These are phyloP conservation scores for Melanotaenia nigrans DNA, from an alignment of 2,797 vertebrate species.

Conservation along the genomic window DNA sequence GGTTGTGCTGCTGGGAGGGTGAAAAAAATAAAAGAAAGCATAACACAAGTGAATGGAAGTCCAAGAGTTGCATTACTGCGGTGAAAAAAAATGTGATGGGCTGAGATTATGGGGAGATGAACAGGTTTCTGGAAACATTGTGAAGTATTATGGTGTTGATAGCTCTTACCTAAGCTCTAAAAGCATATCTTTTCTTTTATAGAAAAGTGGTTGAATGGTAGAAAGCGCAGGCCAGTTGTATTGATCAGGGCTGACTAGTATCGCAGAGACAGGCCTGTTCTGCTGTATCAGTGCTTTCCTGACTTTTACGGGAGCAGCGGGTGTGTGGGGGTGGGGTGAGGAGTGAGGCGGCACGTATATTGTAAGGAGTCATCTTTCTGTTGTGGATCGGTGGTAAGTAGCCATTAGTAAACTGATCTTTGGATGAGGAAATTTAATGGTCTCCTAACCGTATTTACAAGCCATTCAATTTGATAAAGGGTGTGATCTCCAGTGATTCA, in stretches of 20 bases:
- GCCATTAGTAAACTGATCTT: slow-evolving; percentile 81
- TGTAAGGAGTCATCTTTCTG: slow-evolving; percentile 76
- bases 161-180: slow-evolving; percentile 74
- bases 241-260: slow-evolving; percentile 77
- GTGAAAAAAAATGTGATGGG: slow-evolving; percentile 12
- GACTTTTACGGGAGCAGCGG: slow-evolving; percentile 78
- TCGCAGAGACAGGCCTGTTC: slow-evolving; percentile 73
- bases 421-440: slow-evolving; percentile 74
- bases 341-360: slow-evolving; percentile 47
- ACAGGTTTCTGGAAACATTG: slow-evolving; percentile 53
- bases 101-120: slow-evolving; percentile 40
- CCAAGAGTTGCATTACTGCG: slow-evolving; percentile 17
- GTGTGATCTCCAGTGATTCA: slow-evolving; percentile 74
- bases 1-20: slow-evolving; percentile 4
- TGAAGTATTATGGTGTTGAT: slow-evolving; percentile 64
- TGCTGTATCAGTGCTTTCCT: slow-evolving; percentile 85
- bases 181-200: slow-evolving; percentile 70
- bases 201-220: slow-evolving; percentile 70
- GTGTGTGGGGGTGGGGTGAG: slow-evolving; percentile 33
- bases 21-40: not conserved
- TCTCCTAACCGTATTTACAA: slow-evolving; percentile 79
- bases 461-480: slow-evolving; percentile 79
- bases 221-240: slow-evolving; percentile 69
- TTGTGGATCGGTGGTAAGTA: slow-evolving; percentile 72
- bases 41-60: slow-evolving; percentile 26